Base-by-base conservation (phyloP, 2,113 vertebrate species). In the Apeltes quadracus region DNA sequence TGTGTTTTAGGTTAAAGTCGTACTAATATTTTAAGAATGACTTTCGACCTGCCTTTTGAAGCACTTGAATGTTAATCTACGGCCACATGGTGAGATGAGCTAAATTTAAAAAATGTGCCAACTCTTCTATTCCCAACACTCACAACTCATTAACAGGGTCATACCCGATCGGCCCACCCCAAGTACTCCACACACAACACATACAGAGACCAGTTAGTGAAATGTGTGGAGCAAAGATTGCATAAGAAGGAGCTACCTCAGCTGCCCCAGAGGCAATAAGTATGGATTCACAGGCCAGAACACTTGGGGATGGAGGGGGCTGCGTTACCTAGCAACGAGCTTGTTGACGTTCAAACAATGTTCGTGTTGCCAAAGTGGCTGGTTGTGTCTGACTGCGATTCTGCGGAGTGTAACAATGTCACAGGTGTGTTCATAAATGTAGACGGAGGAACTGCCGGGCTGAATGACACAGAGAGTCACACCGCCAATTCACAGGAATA, bases 311-410 rank as follows among this genome's bases (percentile, higher is more conserved):
- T 81, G 67, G 82, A 84, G 75, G 86, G 87, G 88, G 81, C 68
- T 71, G 57, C 56, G 92, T 93, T 85, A 79, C 92, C 64, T 84
- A 90, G 92, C 89, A 89, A 93, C 89, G 54, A 68, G 83, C 76
- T 58, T 93, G 92, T 93, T 93, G 91, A 93, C 89, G 72, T 86
- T 83, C 85, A 93, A 93, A 94, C 92, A 93, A 88, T 83, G 84
- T 87, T 76, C 65, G 75, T 82, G 82, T 90, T 75, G 74, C 88
- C 84, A 90, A 76, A 81, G 85, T 54, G 76, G 87, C 82, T 36
- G 51, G 46, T 73, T 63, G 79, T 72, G 78, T 84, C 75, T 83
- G 86, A 87, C 77, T 74, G 53, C 75, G 77, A 76, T 90, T 84
- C 85, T 83, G 82, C 78, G 85, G 64, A 82, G 87, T 76, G 75